phyloP scores from a whole-genome alignment of 2,888 invertebrate genomes.

The Erebia epiphron region DNA sequence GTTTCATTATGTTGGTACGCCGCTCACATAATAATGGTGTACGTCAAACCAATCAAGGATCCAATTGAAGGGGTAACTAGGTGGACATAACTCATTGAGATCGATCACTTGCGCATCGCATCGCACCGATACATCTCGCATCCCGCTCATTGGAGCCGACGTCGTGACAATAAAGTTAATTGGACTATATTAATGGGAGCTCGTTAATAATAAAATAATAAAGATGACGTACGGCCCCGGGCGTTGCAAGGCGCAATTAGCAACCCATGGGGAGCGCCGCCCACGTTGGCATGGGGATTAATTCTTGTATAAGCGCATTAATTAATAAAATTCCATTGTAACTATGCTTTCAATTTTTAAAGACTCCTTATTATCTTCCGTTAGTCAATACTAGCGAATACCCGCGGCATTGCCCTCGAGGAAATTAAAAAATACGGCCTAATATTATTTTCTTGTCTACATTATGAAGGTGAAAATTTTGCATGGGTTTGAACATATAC shows the following conservation, averaged over 20 bases:
- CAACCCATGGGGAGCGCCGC: constrained; percentile 48
- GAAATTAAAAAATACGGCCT: too few relatives aligned
- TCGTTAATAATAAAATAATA: constrained; percentile 77
- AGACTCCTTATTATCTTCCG: not conserved
- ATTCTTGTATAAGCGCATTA: constrained; percentile 39
- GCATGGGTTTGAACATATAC: too few relatives aligned
- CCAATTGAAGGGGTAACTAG: constrained; percentile 81
- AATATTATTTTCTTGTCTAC: too few relatives aligned
- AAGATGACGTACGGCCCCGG: constrained; percentile 64
- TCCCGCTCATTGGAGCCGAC: constrained; percentile 66
- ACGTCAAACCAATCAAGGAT: constrained; percentile 79
- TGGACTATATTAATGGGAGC: constrained; percentile 74
- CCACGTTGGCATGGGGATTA: constrained; percentile 40
- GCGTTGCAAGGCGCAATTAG: constrained; percentile 65
- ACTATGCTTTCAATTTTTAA: constrained; percentile 5
- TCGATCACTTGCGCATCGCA: constrained; percentile 72
- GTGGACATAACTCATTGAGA: constrained; percentile 75
- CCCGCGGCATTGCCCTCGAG: too few relatives aligned
- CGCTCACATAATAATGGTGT: constrained; percentile 68
- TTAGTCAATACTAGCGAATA: not conserved
- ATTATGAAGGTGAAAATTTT: too few relatives aligned
- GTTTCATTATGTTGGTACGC: constrained; percentile 70
- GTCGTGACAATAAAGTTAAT: constrained; percentile 77
- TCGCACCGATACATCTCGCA: constrained; percentile 60
- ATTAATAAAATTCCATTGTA: constrained; percentile 41